phyloP scores from a whole-genome alignment of 2,888 invertebrate genomes.

The Melanotus villosus region DNA sequence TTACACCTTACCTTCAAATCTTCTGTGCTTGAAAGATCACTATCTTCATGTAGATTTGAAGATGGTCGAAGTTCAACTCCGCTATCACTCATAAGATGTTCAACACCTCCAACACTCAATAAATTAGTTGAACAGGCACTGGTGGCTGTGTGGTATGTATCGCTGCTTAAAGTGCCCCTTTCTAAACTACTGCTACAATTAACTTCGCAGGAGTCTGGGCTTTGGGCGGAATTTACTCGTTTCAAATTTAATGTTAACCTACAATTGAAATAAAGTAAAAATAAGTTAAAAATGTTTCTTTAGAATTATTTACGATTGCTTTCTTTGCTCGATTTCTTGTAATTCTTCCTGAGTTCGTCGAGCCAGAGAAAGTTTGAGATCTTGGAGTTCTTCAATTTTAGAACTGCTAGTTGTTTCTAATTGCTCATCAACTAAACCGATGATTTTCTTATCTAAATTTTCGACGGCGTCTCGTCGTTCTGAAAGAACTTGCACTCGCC shows the following conservation, averaged over 20 bases:
- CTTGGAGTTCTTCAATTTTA: constrained; percentile 57
- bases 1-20: constrained; percentile 69
- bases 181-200: constrained; percentile 63
- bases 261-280: constrained; percentile 51
- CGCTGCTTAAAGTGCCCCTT: constrained; percentile 68
- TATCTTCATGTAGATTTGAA: constrained; percentile 70
- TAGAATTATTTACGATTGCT: constrained; percentile 68
- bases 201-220: constrained; percentile 60
- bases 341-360: constrained; percentile 70
- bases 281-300: background rate
- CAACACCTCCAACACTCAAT: constrained; percentile 52
- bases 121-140: constrained; percentile 62
- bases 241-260: constrained; percentile 81
- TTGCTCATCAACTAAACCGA: constrained; percentile 77
- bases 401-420: constrained; percentile 54
- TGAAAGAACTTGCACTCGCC: constrained; percentile 74
- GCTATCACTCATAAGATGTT: constrained; percentile 71
- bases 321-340: constrained; percentile 70
- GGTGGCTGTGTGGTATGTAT: constrained; percentile 84
- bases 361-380: constrained; percentile 67
- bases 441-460: constrained; percentile 78
- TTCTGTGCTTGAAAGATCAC: constrained; percentile 75
- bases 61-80: constrained; percentile 68
- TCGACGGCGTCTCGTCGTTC: constrained; percentile 78
- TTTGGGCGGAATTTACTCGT: constrained; percentile 66